Evolutionary conservation across 2,797 vertebrate species (phyloP), one percentile per base, ranked within the genome.

Genomic region (Argentina silus): DNA sequence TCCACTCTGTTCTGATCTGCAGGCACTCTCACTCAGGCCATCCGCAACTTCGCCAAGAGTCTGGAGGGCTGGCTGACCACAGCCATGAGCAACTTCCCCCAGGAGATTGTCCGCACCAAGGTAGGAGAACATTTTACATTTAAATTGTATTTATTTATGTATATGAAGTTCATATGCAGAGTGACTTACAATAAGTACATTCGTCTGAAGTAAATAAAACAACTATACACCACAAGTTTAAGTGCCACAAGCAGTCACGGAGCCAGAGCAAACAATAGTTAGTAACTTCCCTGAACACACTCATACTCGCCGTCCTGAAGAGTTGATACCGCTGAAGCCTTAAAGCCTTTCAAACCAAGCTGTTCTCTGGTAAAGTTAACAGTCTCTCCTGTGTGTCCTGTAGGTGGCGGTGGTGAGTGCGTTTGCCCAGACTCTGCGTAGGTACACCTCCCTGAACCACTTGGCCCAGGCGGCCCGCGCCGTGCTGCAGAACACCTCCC

Each of bases 41-140:
- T 99, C 74, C 92, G 98, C 3, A 99, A 99, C 83, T 99, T 99
- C 70, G 98, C 98, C 86, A 99, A 99, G 92, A 98, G 98, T 78
- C 84, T 99, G 86, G 98, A 99, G 83, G 95, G 96, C 50, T 99
- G 98, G 98, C 87, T 99, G 87, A 97, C 96, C 0, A 96, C 94
- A 0, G 97, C 98, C 74, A 98, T 99, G 97, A 95, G 88, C 14
- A 96, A 94, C 84, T 98, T 97, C 62, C 98, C 98, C 0, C 95
- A 96, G 1, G 95, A 97, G 83, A 94, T 97, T 0, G 85, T 99
- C 77, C 97, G 96, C 87, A 96, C 95, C 64, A 99, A 99, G 96
- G 98, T 99, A 89, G 2, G 1, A 36, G 27, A 36, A 36, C 27
- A 36, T 4, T 36, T 36, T 36, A 36, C 27, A 1, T 36, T 36